Percentiles rank a stretch among this genome's conserved stretches.
These are phyloP conservation scores for Oreohelix idahoensis DNA, from an alignment of 1,140 invertebrate species.

Conservation along the genomic window DNA sequence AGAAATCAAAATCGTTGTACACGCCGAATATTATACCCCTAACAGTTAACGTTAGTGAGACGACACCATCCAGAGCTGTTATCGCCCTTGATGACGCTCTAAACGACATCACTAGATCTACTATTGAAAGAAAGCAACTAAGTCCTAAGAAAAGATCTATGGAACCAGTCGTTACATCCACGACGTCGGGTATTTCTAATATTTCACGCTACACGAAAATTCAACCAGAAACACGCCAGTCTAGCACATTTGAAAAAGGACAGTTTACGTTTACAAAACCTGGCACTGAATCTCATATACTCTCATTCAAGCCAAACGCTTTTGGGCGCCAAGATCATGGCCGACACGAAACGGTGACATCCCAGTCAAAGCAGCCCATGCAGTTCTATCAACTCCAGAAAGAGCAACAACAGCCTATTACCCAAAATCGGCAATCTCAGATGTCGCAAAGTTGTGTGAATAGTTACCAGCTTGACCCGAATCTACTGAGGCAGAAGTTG, in stretches of 20 bases:
- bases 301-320: background rate
- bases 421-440: constrained; percentile 9
- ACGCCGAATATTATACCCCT: constrained; percentile 64
- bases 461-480: constrained; percentile 65
- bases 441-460: background rate
- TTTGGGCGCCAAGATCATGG: background rate
- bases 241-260: background rate
- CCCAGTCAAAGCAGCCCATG: constrained; percentile 44
- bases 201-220: background rate
- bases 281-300: background rate
- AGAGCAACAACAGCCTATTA: constrained; percentile 13
- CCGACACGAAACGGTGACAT: background rate
- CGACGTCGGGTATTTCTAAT: constrained; percentile 20
- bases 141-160: constrained; percentile 53
- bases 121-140: constrained; percentile 58
- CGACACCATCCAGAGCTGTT: constrained; percentile 42
- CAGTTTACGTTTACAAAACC: background rate
- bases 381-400: constrained; percentile 17
- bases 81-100: constrained; percentile 66
- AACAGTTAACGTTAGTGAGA: constrained; percentile 48
- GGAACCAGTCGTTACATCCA: constrained; percentile 32
- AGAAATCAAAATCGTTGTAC: constrained; percentile 48
- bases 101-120: constrained; percentile 57
- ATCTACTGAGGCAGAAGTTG: constrained; percentile 61
- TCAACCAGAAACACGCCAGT: constrained; percentile 20